Base-by-base conservation (phyloP, 2,113 vertebrate genomes). In the Thymallus thymallus region DNA sequence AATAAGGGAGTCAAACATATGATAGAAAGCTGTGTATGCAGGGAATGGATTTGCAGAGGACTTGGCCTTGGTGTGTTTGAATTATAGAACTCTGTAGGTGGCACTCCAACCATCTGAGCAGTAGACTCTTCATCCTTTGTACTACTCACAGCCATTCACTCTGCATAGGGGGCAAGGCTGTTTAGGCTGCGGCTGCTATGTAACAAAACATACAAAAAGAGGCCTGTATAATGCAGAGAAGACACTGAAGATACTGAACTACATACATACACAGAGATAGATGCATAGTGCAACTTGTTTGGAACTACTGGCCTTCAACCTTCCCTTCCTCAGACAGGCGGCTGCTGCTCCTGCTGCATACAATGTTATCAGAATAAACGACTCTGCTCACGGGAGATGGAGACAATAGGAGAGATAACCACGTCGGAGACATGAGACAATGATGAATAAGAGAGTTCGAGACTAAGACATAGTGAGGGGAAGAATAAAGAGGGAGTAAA, bases 41-140 rank as follows among this genome's bases (percentile, higher is more conserved):
- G 76, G 67, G 16, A 73, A 70, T 51, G 82, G 76, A 78, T 80
- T 81, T 71, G 85, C 56, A 85, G 84, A 86, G 78, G 81, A 79
- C 63, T 71, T 76, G 81, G 75, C 85, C 83, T 86, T 84, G 83
- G 69, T 75, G 56, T 69, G 70, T 81, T 81, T 82, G 61, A 87
- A 85, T 86, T 71, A 73, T 72, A 58, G 74, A 84, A 80, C 76
- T 81, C 56, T 67, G 46, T 65, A 71, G 60, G 74, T 35, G 20
- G 29, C 16, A 7, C 64, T 30, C 20, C 26, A 30, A 16, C 13
- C 16, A 22, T 24, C 23, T 61, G 23, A 61, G n/a, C 58, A 22
- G 20, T 12, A 9, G 20, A 61, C n/a, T 61, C 12, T 51, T 51
- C 12, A 51, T 3, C 13, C 48, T 51, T 51, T 51, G 48, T 51